These are phyloP conservation scores for Paguma larvata DNA, from an alignment of 2,797 vertebrate genomes.

Conservation along the genomic window DNA sequence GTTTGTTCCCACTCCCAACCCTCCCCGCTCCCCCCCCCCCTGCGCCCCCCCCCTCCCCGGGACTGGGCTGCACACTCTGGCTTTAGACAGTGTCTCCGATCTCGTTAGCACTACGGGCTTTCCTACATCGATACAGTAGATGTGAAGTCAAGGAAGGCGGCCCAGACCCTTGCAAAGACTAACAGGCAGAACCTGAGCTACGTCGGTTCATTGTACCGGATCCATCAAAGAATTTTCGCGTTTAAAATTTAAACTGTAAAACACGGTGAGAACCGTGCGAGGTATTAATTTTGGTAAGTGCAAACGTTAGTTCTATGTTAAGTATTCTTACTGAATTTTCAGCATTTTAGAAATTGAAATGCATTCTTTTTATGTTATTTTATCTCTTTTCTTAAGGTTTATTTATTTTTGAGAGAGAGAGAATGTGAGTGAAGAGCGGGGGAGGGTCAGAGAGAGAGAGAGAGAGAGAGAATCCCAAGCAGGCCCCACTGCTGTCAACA, in stretches of 20 bases:
- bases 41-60: background rate
- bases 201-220: background rate
- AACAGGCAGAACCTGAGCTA: background rate
- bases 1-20: background rate
- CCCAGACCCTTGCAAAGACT: background rate
- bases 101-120: background rate
- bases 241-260: background rate
- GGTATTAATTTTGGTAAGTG: background rate
- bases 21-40: accelerated
- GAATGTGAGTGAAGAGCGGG: too few species aligned
- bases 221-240: background rate
- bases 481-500: too few species aligned
- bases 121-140: background rate
- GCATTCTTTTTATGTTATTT: background rate
- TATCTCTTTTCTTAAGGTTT: too few species aligned
- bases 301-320: background rate
- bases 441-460: too few species aligned
- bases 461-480: too few species aligned
- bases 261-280: background rate
- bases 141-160: background rate
- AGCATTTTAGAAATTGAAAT: background rate
- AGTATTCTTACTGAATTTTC: conserved; percentile 32
- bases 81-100: background rate
- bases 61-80: background rate
- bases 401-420: too few species aligned